Percentiles rank a stretch among this genome's conserved stretches.
These are phyloP conservation scores for Cacatua alba DNA, from an alignment of 2,113 vertebrate genomes.

Conservation along the genomic window DNA sequence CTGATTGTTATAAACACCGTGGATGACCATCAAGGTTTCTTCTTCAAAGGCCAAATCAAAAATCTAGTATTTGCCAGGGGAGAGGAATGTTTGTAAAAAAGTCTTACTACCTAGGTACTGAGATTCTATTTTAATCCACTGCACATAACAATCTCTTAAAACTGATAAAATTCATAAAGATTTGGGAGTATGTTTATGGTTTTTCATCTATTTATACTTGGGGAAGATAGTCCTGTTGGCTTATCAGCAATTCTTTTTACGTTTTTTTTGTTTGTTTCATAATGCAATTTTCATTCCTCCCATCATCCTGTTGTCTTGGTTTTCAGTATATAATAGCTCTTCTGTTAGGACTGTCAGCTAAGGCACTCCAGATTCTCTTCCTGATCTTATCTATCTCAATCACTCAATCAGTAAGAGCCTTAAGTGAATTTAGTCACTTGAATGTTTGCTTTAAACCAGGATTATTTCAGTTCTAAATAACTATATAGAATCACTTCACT, in stretches of 20 bases:
- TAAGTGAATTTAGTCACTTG: neutral
- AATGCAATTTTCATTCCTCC: neutral
- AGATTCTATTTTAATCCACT: neutral
- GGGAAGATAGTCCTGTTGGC: neutral
- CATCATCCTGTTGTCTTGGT: neutral
- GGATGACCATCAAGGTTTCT: neutral
- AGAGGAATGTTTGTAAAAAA: neutral
- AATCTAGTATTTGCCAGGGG: neutral
- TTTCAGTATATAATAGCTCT: neutral
- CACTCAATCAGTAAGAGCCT: neutral
- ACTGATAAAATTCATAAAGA: neutral
- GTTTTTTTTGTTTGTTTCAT: neutral
- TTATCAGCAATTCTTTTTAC: neutral
- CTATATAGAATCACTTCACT: neutral
- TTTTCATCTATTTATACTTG: neutral
- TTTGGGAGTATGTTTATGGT: neutral
- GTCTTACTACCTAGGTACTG: neutral
- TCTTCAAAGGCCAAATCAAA: neutral
- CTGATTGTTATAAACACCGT: neutral
- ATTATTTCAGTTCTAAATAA: neutral
- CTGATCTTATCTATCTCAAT: neutral
- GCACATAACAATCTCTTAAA: neutral
- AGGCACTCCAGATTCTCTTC: neutral
- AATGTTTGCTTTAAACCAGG: neutral
- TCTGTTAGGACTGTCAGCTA: neutral